phyloP scores from a whole-genome alignment of 2,113 vertebrate genomes.

The Hymenochirus boettgeri region DNA sequence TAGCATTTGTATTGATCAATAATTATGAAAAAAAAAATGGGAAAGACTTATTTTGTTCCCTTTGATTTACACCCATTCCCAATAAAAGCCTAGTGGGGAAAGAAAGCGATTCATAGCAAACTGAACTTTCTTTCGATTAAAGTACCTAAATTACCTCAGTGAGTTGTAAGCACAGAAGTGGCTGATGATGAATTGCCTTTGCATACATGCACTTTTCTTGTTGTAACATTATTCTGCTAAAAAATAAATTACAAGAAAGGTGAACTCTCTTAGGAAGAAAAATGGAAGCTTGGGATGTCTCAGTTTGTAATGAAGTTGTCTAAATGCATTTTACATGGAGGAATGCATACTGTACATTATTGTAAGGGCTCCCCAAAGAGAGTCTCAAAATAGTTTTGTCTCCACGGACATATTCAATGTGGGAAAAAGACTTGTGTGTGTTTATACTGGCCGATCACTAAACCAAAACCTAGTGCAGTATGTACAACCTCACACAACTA shows the following conservation, averaged over 20 bases:
- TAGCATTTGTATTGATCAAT: slow-evolving; percentile 73
- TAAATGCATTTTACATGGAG: slow-evolving; percentile 53
- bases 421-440: no score
- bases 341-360: slow-evolving; percentile 49
- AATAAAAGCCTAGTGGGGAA: slow-evolving; percentile 41
- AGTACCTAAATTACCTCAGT: slow-evolving; percentile 77
- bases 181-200: slow-evolving; percentile 80
- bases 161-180: slow-evolving; percentile 75
- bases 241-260: slow-evolving; percentile 54
- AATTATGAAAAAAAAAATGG: slow-evolving; percentile 50
- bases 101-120: slow-evolving; percentile 54
- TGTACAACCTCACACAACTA: no score
- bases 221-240: slow-evolving; percentile 66
- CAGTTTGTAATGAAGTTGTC: slow-evolving; percentile 65
- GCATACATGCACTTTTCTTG: slow-evolving; percentile 72
- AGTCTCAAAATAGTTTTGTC: slow-evolving; percentile 25
- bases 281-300: slow-evolving; percentile 64
- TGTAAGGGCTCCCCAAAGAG: slow-evolving; percentile 50
- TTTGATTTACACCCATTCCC: slow-evolving; percentile 41
- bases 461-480: no score
- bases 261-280: slow-evolving; percentile 67
- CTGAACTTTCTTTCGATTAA: slow-evolving; percentile 76
- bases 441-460: no score
- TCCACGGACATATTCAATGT: slow-evolving; percentile 22
- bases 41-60: slow-evolving; percentile 50